Evolutionary conservation across 2,888 invertebrate genomes (phyloP).

Genomic region (Dynastes hyllus): DNA sequence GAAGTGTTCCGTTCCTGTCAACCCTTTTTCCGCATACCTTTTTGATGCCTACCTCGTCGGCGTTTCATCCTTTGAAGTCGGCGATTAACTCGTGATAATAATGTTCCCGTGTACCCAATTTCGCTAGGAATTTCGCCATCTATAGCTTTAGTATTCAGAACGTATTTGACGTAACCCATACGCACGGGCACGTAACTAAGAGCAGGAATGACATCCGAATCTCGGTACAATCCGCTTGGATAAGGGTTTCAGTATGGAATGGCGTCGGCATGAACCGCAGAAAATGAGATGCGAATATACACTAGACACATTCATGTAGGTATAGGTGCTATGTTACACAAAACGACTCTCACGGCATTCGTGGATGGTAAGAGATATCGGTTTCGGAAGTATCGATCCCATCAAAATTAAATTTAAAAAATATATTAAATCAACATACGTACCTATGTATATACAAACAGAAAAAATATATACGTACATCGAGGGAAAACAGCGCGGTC

Average conservation of each 20-base stretch:
- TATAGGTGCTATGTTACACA: background rate
- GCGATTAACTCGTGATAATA: constrained; percentile 31
- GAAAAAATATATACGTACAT: constrained; percentile 18
- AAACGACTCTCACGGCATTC: background rate
- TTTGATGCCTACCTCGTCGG: background rate
- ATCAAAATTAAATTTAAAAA: constrained; percentile 40
- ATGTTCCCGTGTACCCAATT: constrained; percentile 26
- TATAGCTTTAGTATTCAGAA: constrained; percentile 41
- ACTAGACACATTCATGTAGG: background rate
- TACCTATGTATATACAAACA: background rate
- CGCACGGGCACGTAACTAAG: constrained; percentile 43
- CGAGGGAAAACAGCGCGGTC: background rate
- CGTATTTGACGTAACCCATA: constrained; percentile 40
- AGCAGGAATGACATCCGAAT: constrained; percentile 44
- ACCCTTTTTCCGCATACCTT: background rate
- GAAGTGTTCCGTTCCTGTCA: background rate
- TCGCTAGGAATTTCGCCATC: constrained; percentile 14
- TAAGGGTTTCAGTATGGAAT: constrained; percentile 42
- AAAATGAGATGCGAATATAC: constrained; percentile 46
- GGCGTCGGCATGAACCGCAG: constrained; percentile 29
- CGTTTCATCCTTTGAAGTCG: constrained; percentile 5
- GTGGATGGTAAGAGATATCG: constrained; percentile 1
- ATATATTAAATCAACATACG: constrained; percentile 31
- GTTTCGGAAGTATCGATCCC: constrained; percentile 37
- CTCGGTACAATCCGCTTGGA: constrained; percentile 43